A percentile compares a stretch with the other conserved stretches of the same genome.
These are phyloP conservation scores for Mimas tiliae DNA, from an alignment of 2,888 invertebrate genomes.

Conservation along the genomic window DNA sequence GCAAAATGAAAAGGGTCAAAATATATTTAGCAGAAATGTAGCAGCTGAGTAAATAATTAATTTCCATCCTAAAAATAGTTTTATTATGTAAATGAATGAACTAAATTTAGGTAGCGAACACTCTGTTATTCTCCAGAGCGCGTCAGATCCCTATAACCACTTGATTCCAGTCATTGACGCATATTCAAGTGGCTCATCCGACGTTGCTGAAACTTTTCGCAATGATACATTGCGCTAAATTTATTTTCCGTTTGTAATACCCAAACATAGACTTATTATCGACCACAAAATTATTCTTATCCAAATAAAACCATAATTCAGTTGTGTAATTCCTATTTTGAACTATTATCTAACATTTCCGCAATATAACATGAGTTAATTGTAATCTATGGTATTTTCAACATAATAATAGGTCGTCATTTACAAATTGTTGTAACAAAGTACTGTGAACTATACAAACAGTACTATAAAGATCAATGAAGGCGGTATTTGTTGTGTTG, in stretches of 20 bases:
- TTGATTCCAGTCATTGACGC: constrained; percentile 8
- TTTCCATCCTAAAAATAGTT: background rate
- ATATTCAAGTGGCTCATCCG: constrained; percentile 4
- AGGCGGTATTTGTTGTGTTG: background rate
- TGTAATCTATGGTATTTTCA: too few relatives aligned
- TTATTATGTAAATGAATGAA: background rate
- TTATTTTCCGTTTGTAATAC: background rate
- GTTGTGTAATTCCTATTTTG: too few relatives aligned
- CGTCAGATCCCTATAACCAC: background rate
- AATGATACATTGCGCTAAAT: constrained; percentile 2
- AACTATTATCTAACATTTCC: too few relatives aligned
- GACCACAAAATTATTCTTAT: too few relatives aligned
- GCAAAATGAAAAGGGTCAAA: too few relatives aligned
- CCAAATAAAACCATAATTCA: too few relatives aligned
- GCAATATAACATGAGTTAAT: too few relatives aligned
- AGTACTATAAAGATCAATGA: constrained; percentile 4
- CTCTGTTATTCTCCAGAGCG: constrained; percentile 10
- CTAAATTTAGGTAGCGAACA: background rate
- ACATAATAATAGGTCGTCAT: too few relatives aligned
- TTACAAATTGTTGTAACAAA: too few relatives aligned
- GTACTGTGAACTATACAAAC: background rate
- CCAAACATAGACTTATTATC: too few relatives aligned
- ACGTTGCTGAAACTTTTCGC: background rate
- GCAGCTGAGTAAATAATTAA: too few relatives aligned
- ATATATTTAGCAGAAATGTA: too few relatives aligned